A percentile compares a stretch with the other conserved stretches of the same genome.
Conservation (phyloP, 30 jellyfish, hydroid and myxozoan genomes). For the Aurelia aurita region DNA sequence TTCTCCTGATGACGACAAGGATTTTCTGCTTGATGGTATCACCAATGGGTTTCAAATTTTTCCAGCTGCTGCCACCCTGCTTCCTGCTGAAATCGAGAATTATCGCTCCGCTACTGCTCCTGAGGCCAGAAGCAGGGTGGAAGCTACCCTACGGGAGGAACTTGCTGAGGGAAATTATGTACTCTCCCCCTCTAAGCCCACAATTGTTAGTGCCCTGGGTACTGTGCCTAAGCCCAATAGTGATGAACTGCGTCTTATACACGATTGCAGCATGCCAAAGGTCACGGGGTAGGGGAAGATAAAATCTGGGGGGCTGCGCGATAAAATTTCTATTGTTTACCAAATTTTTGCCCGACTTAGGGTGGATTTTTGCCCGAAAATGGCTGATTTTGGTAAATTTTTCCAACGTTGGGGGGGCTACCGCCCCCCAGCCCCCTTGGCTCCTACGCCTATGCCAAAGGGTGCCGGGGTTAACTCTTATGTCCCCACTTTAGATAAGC, state of each 20-base stretch:
- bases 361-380: too few species aligned
- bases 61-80: not conserved
- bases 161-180: not conserved
- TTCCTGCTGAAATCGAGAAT: constrained; percentile 3
- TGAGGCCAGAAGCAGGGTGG: not conserved
- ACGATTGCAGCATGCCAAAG: constrained; percentile 1
- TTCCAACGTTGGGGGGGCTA: too few species aligned
- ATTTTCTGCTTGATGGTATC: constrained; percentile 19
- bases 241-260: not conserved
- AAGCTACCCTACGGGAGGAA: not conserved
- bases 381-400: too few species aligned
- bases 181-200: not conserved
- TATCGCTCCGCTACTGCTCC: not conserved
- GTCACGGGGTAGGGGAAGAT: too few species aligned
- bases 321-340: too few species aligned
- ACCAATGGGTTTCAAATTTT: not conserved
- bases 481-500: not conserved
- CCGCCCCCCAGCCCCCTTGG: too few species aligned
- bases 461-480: not conserved
- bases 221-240: not conserved
- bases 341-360: too few species aligned
- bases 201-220: not conserved
- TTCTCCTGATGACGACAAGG: not conserved
- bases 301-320: too few species aligned
- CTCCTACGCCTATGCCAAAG: too few species aligned